These are phyloP conservation scores for Pomacea canaliculata DNA, from an alignment of 2,888 invertebrate species.

Conservation along the genomic window DNA sequence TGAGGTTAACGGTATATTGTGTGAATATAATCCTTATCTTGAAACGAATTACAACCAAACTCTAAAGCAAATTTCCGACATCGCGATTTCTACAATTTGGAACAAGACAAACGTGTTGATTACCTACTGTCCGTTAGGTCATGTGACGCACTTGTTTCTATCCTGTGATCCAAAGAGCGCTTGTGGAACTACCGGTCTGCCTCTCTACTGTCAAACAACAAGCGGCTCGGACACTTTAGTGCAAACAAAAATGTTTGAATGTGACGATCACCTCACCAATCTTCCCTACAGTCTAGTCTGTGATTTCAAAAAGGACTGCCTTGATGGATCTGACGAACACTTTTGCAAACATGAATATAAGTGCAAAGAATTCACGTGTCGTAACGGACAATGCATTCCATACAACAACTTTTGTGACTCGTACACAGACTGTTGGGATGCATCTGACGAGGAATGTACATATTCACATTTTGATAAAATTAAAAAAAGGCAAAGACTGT, in stretches of 20 bases:
- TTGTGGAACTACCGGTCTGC: not conserved
- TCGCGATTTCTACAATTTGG: too few species aligned
- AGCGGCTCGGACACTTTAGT: not conserved
- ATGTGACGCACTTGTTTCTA: constrained; percentile 6
- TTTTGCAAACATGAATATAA: not conserved
- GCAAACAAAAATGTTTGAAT: not conserved
- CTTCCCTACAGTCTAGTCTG: constrained; percentile 11
- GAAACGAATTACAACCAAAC: too few species aligned
- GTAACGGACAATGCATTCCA: constrained; percentile 9
- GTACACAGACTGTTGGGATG: constrained; percentile 6
- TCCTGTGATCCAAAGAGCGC: constrained; percentile 3
- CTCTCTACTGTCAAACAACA: not conserved
- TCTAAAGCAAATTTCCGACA: too few species aligned
- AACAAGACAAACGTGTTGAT: not conserved
- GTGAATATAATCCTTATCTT: too few species aligned
- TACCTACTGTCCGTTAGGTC: constrained; percentile 3
- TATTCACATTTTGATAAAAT: not conserved
- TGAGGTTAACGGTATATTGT: too few species aligned
- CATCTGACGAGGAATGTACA: not conserved
- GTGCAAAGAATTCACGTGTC: constrained; percentile 9
- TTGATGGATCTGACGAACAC: constrained; percentile 13
- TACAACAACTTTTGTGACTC: not conserved
- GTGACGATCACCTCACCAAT: constrained; percentile 7
- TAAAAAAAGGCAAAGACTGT: not conserved
- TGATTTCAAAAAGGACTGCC: constrained; percentile 18